These are phyloP conservation scores for Aphaenogaster ashmeadi DNA, from an alignment of 1,140 invertebrate species.

Conservation along the genomic window DNA sequence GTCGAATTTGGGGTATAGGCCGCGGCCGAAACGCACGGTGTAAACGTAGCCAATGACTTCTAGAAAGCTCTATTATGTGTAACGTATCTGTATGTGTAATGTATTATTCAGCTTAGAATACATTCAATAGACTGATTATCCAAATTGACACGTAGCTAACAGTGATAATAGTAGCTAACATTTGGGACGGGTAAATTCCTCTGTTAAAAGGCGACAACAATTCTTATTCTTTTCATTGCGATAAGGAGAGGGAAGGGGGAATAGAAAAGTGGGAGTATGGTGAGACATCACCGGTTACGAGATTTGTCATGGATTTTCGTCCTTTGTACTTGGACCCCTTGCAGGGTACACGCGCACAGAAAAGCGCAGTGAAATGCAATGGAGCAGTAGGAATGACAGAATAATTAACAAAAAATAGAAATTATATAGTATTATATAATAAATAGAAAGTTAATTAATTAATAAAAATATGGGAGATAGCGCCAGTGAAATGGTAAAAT, in stretches of 20 bases:
- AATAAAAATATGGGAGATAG: background rate
- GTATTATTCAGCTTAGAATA: background rate
- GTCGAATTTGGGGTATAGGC: too few relatives aligned
- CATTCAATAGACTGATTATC: background rate
- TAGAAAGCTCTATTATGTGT: background rate
- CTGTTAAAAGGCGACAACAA: background rate
- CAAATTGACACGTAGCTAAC: background rate
- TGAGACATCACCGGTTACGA: background rate
- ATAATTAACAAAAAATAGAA: background rate
- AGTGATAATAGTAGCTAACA: constrained; percentile 1
- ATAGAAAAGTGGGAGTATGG: background rate
- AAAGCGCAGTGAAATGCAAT: background rate
- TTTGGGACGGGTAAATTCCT: background rate
- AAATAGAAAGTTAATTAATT: background rate
- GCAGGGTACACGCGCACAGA: background rate
- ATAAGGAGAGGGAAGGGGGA: background rate
- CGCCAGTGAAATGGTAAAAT: background rate
- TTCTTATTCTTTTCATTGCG: background rate
- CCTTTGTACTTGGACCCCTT: background rate
- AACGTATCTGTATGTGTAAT: background rate
- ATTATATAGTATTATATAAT: background rate
- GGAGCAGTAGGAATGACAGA: background rate
- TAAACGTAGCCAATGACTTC: too few relatives aligned
- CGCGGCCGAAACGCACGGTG: too few relatives aligned
- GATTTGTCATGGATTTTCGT: background rate